phyloP scores from a whole-genome alignment of 2,888 invertebrate genomes.

The Protodeltote pygarga region DNA sequence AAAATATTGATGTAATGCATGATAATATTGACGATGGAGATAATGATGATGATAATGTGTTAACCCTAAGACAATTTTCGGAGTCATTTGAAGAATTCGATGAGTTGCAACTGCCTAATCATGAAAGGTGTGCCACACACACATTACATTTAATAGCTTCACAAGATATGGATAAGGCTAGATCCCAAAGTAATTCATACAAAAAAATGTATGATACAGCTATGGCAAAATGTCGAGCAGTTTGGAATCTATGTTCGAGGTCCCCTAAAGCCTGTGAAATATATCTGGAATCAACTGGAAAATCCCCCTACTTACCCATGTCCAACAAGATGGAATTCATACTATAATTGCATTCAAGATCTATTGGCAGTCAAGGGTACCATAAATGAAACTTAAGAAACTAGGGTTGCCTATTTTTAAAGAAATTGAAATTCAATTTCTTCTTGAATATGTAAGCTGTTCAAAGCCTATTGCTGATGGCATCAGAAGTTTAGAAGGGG shows the following conservation, averaged over 20 bases:
- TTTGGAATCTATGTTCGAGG: conserved; percentile 39
- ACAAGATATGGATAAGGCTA: conserved; percentile 25
- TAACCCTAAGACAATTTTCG: too few species aligned
- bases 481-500: conserved; percentile 18
- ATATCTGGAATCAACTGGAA: too few species aligned
- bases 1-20: too few species aligned
- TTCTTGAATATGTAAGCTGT: conserved; percentile 13
- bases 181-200: conserved; percentile 30
- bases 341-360: too few species aligned
- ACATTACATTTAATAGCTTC: conserved; percentile 37
- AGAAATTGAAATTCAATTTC: conserved; percentile 41
- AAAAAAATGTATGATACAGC: conserved; percentile 36
- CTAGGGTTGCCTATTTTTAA: too few species aligned
- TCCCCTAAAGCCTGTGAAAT: conserved; percentile 37
- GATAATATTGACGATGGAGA: too few species aligned
- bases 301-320: too few species aligned
- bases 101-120: conserved; percentile 28
- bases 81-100: too few species aligned
- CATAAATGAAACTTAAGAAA: too few species aligned
- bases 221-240: conserved; percentile 28
- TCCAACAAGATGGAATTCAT: too few species aligned
- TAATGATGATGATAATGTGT: too few species aligned
- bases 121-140: conserved; percentile 40
- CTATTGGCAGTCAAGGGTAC: too few species aligned
- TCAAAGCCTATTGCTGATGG: conserved; percentile 12